Evolutionary conservation across 2,888 invertebrate species (phyloP).

Genomic region (Microctonus hyperodae): DNA sequence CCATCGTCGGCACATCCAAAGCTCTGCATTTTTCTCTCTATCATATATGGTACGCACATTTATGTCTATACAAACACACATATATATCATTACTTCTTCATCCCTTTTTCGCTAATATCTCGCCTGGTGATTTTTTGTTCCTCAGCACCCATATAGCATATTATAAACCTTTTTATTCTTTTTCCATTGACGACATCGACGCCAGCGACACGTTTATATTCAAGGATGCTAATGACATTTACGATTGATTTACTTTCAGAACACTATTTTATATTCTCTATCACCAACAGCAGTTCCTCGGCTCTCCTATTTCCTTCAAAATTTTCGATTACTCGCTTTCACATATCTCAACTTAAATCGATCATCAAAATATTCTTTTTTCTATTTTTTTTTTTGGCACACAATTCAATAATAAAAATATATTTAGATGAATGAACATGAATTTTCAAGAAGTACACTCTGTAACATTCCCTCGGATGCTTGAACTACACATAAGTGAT

Average conservation of each 20-base stretch:
- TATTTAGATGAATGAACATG: no score
- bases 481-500: constrained; percentile 36
- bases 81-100: neutral
- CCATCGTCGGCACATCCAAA: constrained; percentile 31
- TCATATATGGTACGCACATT: neutral
- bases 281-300: constrained; percentile 25
- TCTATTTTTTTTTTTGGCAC: neutral
- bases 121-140: constrained; percentile 23
- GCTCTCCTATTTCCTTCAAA: neutral
- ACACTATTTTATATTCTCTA: constrained; percentile 48
- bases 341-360: neutral
- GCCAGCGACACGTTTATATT: constrained; percentile 34
- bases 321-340: neutral
- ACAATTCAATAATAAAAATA: no score
- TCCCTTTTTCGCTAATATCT: constrained; percentile 18
- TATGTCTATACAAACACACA: neutral
- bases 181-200: constrained; percentile 32
- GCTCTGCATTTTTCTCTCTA: constrained; percentile 24
- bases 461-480: neutral
- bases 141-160: constrained; percentile 13
- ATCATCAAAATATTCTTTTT: neutral
- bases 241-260: constrained; percentile 56
- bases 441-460: no score
- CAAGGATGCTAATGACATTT: constrained; percentile 57
- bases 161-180: constrained; percentile 5